Conservation (phyloP, 37 sponge, comb jelly and placozoan species). For the Spongilla lacustris region DNA sequence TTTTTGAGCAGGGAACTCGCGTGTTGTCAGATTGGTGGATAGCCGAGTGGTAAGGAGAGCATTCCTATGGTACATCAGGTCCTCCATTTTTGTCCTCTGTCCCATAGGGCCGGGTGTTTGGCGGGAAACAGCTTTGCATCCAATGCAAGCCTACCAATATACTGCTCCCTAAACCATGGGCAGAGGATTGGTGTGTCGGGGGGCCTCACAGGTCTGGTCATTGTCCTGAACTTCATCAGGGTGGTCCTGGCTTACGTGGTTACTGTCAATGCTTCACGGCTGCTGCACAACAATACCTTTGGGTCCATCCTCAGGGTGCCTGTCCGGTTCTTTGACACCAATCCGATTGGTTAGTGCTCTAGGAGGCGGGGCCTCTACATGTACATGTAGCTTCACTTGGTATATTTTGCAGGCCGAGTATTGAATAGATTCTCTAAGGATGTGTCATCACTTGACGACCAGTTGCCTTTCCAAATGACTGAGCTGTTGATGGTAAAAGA, state of each 20-base stretch:
- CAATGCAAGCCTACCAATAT: not conserved
- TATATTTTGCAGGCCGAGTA: conserved; percentile 61
- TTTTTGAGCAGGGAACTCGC: conserved; percentile 33
- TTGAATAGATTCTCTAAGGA: conserved; percentile 89
- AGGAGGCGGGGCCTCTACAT: not conserved
- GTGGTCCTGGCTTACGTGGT: conserved; percentile 43
- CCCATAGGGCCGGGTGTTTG: conserved; percentile 54
- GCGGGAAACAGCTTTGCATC: not conserved
- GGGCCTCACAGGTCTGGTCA: conserved; percentile 22
- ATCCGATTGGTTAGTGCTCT: conserved; percentile 70
- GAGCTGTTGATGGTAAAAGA: conserved; percentile 58
- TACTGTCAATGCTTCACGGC: conserved; percentile 61
- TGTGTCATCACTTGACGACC: conserved; percentile 68
- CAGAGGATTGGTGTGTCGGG: conserved; percentile 60
- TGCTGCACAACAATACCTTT: conserved; percentile 79
- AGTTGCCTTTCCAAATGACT: conserved; percentile 59
- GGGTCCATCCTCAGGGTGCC: conserved; percentile 70
- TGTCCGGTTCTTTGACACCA: conserved; percentile 80
- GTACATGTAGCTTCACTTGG: no score
- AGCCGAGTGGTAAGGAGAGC: conserved; percentile 62
- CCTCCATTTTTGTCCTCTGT: not conserved
- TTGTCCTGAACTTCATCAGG: conserved; percentile 50
- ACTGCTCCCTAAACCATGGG: conserved; percentile 22
- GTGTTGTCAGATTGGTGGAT: conserved; percentile 78
- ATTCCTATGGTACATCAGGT: no score